Conservation (phyloP, 2,888 invertebrate species). For the Chrysolina oricalcia region DNA sequence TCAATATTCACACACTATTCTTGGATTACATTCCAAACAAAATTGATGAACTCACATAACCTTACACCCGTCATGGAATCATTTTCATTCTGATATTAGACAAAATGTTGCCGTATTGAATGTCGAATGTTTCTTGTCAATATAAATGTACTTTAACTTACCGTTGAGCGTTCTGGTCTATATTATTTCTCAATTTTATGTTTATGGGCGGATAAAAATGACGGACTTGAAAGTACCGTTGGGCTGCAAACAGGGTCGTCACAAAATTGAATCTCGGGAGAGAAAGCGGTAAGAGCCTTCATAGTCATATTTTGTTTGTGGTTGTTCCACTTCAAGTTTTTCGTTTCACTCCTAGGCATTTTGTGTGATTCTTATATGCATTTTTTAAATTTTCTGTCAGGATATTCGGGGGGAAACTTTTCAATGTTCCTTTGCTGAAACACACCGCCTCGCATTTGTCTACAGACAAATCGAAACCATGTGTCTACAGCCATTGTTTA, state of each 20-base stretch:
- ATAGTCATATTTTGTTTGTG: too few relatives aligned
- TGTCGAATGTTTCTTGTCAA: background rate
- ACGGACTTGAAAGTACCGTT: constrained; percentile 2
- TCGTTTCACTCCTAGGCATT: too few relatives aligned
- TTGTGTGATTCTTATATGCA: too few relatives aligned
- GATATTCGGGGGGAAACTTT: too few relatives aligned
- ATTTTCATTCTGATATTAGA: background rate
- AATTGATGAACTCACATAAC: background rate
- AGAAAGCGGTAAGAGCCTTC: constrained; percentile 12
- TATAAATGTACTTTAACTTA: background rate
- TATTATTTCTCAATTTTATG: background rate
- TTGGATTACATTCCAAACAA: background rate
- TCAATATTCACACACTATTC: constrained; percentile 1
- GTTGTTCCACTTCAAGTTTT: too few relatives aligned
- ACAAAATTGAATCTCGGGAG: background rate
- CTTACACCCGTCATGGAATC: background rate
- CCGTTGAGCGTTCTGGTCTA: background rate
- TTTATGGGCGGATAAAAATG: background rate
- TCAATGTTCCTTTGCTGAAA: too few relatives aligned
- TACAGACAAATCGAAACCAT: background rate
- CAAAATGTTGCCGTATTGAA: background rate
- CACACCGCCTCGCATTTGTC: background rate
- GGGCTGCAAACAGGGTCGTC: background rate
- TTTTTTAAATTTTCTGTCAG: too few relatives aligned
- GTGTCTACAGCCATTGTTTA: background rate